Percentiles rank a stretch among this genome's conserved stretches.
Evolutionary conservation across 1,140 invertebrate species (phyloP).

Genomic region (Monochamus saltuarius): DNA sequence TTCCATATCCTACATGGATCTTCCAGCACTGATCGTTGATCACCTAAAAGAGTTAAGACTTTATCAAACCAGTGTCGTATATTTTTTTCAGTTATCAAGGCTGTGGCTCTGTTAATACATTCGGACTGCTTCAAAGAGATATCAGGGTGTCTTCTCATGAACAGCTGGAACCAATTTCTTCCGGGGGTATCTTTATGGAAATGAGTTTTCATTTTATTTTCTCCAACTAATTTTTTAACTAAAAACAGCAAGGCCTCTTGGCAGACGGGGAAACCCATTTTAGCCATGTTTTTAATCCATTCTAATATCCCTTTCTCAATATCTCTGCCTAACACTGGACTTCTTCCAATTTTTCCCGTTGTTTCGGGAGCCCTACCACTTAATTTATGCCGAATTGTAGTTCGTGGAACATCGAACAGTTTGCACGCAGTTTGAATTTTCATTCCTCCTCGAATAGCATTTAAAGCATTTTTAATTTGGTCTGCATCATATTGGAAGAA

Average conservation of each 20-base stretch:
- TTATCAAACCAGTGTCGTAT: constrained; percentile 10
- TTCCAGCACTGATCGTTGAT: background rate
- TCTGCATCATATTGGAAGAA: background rate
- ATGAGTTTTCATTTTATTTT: background rate
- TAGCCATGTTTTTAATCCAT: constrained; percentile 7
- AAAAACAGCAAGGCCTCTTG: constrained; percentile 2
- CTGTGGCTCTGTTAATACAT: constrained; percentile 5
- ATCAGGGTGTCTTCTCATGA: constrained; percentile 1
- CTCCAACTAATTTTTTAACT: constrained; percentile 5
- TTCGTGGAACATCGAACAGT: background rate
- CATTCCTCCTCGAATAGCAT: constrained; percentile 4
- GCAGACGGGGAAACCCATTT: constrained; percentile 13
- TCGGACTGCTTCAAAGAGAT: constrained; percentile 4
- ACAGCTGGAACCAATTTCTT: constrained; percentile 8
- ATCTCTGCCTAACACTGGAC: constrained; percentile 3
- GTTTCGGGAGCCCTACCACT: constrained; percentile 9
- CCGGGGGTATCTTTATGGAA: background rate
- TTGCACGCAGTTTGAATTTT: background rate
- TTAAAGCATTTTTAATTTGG: constrained; percentile 1
- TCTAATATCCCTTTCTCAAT: background rate
- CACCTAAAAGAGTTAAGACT: constrained; percentile 1
- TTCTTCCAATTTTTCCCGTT: constrained; percentile 6
- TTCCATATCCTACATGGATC: constrained; percentile 1
- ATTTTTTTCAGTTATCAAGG: constrained; percentile 4
- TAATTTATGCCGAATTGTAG: constrained; percentile 5